Evolutionary conservation across 2,113 vertebrate genomes (phyloP).

Genomic region (Chaenogobius annularis): DNA sequence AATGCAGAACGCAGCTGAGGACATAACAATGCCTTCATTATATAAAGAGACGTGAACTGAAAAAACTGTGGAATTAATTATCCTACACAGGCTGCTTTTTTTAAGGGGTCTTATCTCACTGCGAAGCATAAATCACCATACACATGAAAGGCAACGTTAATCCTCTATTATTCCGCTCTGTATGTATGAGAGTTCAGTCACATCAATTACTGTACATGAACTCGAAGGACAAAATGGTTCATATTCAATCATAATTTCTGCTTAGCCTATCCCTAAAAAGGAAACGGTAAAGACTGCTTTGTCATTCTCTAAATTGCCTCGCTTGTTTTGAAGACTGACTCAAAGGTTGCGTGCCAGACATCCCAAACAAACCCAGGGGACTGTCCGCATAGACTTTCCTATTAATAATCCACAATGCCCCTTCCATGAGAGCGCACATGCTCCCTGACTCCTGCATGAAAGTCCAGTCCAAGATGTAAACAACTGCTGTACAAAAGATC

Average conservation of each 20-base stretch:
- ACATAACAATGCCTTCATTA: constrained; percentile 50
- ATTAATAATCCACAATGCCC: constrained; percentile 61
- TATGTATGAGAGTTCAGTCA: constrained; percentile 11
- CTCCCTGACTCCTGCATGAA: constrained; percentile 16
- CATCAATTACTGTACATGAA: constrained; percentile 45
- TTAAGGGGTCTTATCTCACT: constrained; percentile 25
- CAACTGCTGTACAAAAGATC: not conserved
- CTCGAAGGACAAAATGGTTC: constrained; percentile 40
- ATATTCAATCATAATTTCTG: constrained; percentile 57
- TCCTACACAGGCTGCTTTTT: not conserved
- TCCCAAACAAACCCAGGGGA: constrained; percentile 24
- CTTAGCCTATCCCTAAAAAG: constrained; percentile 9
- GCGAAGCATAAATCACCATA: constrained; percentile 33
- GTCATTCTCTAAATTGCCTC: constrained; percentile 23
- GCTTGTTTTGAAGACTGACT: constrained; percentile 14
- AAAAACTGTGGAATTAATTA: constrained; percentile 33
- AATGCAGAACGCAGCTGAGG: constrained; percentile 35
- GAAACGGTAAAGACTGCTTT: not conserved
- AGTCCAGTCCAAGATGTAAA: not conserved
- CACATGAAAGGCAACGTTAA: constrained; percentile 25
- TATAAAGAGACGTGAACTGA: constrained; percentile 26
- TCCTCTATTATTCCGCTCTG: constrained; percentile 32
- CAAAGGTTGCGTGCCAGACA: constrained; percentile 44
- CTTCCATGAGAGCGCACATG: constrained; percentile 31
- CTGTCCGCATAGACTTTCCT: constrained; percentile 39